phyloP scores from a whole-genome alignment of 2,113 vertebrate genomes.

The Phaethon lepturus region DNA sequence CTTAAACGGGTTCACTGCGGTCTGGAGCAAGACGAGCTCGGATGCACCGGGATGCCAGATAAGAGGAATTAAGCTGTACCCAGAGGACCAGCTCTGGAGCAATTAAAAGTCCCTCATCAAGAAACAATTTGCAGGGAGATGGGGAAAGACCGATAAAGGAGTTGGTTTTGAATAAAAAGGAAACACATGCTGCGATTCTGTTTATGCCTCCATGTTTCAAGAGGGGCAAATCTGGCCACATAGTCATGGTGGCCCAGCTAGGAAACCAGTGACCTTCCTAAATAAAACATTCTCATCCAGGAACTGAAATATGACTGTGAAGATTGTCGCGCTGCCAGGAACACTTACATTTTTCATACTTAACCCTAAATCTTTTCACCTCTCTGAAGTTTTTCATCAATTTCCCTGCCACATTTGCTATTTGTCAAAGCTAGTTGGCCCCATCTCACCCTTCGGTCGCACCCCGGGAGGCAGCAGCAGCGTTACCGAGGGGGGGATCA shows the following conservation, averaged over 20 bases:
- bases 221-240: neutral
- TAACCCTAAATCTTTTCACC: slow-evolving; percentile 10
- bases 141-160: neutral
- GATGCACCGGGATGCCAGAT: neutral
- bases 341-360: slow-evolving; percentile 4
- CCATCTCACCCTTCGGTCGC: neutral
- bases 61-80: neutral
- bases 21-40: neutral
- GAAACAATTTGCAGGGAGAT: neutral
- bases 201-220: neutral
- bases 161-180: neutral
- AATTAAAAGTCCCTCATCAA: slow-evolving; percentile 5
- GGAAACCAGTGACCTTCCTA: neutral
- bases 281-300: neutral
- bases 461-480: rapidly evolving
- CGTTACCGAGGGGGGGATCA: neutral
- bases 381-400: neutral
- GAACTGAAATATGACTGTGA: neutral
- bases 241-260: neutral
- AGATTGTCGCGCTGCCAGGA: neutral
- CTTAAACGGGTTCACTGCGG: neutral
- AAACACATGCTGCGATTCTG: neutral
- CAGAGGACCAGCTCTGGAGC: neutral
- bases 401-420: neutral
- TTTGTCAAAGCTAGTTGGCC: neutral